Base-by-base conservation (phyloP, 2,888 invertebrate genomes). In the Harpagoxenus sublaevis region DNA sequence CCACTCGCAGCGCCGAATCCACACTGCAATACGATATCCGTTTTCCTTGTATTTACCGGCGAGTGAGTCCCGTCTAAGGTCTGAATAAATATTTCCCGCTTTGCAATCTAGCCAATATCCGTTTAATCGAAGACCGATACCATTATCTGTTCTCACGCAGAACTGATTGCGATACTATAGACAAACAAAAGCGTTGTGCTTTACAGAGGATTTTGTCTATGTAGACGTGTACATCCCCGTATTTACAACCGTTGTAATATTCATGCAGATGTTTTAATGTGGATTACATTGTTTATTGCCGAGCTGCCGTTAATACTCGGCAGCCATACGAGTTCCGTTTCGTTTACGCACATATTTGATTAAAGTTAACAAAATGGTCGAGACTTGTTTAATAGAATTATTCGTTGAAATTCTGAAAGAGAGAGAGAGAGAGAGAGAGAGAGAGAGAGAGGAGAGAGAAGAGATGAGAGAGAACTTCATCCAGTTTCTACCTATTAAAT, bases 41-140 rank as follows among this genome's bases (percentile, higher is more conserved):
- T 81, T 86, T 84, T 84, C 60, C 62, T 87, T 78, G 66, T 45
- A 53, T 87, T 70, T 70, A 79, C 4, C 28, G 12, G 23, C 0
- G 28, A 28, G n/a, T 8, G n/a, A 28, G 45, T 18, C 9, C 31
- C 6, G 3, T 79, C 71, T 79, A 79, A 79, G 71, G 35, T 79
- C 45, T 60, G 48, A 79, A 79, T 79, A 79, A 79, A 71, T 71
- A 79, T 79, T 71, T 71, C 35, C 15, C 48, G 45, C 23, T 79
- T 71, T 71, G 48, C 57, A 79, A 48, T 81, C 60, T 10, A 39
- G 35, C 8, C 48, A 42, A 78, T 68, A 68, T 68, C n/a, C 78
- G 42, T 66, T 55, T 55, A 78, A 66, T 78, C 68, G 45, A 55
- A 78, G 55, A 68, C 55, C 42, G 55, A 78, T 68, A 23, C 68